Evolutionary conservation across 2,888 invertebrate genomes (phyloP).

Genomic region (Cosmia trapezina): DNA sequence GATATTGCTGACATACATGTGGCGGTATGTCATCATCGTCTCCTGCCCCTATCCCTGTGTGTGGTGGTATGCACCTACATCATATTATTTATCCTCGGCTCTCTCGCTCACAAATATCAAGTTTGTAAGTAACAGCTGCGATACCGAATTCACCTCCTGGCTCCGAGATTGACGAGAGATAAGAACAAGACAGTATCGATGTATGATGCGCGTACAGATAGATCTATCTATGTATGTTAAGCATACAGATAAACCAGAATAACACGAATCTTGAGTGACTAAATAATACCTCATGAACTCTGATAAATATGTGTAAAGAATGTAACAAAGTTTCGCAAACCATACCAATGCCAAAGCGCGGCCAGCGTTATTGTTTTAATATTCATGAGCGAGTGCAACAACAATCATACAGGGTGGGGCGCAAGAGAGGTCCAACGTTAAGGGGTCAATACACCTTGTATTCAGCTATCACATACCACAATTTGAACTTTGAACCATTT

Average conservation of each 20-base stretch:
- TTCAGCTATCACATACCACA: too few relatives aligned
- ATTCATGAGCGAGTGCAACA: slow-evolving; percentile 45
- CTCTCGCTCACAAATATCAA: slow-evolving; percentile 2
- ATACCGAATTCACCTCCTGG: slow-evolving; percentile 18
- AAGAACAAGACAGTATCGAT: slow-evolving; percentile 15
- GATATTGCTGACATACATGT: neutral
- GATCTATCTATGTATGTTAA: slow-evolving; percentile 22
- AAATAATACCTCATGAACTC: neutral
- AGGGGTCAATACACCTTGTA: too few relatives aligned
- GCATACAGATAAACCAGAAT: slow-evolving; percentile 28
- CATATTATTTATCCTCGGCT: neutral
- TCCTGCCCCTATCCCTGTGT: too few relatives aligned
- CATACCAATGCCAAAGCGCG: slow-evolving; percentile 13
- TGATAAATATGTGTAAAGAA: slow-evolving; percentile 3
- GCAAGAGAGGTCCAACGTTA: too few relatives aligned
- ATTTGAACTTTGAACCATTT: too few relatives aligned
- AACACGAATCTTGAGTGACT: slow-evolving; percentile 15
- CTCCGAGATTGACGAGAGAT: slow-evolving; percentile 31
- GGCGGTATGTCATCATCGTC: too few relatives aligned
- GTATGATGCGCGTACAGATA: slow-evolving; percentile 2
- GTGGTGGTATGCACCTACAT: neutral
- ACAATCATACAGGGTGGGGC: neutral
- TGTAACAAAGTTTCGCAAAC: slow-evolving; percentile 38
- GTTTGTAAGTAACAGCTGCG: slow-evolving; percentile 21
- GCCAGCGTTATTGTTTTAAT: slow-evolving; percentile 46